Base-by-base conservation (phyloP, 30 jellyfish, hydroid and myxozoan species). In the Cassiopea xamachana region DNA sequence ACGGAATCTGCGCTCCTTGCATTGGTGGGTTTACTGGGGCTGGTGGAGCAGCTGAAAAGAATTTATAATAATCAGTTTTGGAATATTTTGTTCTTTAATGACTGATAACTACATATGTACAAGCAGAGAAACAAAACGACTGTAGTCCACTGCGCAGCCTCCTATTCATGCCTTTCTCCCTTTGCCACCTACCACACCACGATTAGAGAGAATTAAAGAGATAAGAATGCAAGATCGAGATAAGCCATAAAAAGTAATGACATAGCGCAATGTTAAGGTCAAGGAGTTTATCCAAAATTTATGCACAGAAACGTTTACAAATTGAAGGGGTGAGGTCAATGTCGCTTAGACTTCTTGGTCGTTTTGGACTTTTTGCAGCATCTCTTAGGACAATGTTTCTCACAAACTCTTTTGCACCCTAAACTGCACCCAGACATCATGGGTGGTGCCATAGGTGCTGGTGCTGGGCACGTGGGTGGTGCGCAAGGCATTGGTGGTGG, bases 1-100 rank as follows among this genome's bases (percentile, higher is more conserved):
- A 87, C 61, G 61, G 60, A 88, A 87, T 87, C 80, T 76, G 91
- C 39, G 96, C 96, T 89, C 91, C 91, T 79, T 79, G 91, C 79
- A 89, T 89, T 39, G 92, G 92, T 73, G 92, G 92, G 45, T 46
- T 76, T 2, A 89, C 86, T 69, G 97, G 92, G 81, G 76, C 92
- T 46, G 60, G 89, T 62, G 97, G 74, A 75, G 68, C 81, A 76
- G 89, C 89, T 87, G 94, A 75, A 51, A 72, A 87, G 58, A 87
- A 72, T 60, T 51, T 75, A 55, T 71, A 71, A 7, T 71, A 7
- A 71, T 8, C 80, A 71, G 51, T 8, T 62, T 17, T 71, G 80
- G 51, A 71, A 71, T 75, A 70, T 70, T 13, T 47, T 75, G 1
- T 50, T 7, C 84, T 15, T 1, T 50, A 5, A 15, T n/a, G 12